Percentiles rank a stretch among this genome's conserved stretches.
phyloP scores from a whole-genome alignment of 2,797 vertebrate species.

The Leptoclinus maculatus region DNA sequence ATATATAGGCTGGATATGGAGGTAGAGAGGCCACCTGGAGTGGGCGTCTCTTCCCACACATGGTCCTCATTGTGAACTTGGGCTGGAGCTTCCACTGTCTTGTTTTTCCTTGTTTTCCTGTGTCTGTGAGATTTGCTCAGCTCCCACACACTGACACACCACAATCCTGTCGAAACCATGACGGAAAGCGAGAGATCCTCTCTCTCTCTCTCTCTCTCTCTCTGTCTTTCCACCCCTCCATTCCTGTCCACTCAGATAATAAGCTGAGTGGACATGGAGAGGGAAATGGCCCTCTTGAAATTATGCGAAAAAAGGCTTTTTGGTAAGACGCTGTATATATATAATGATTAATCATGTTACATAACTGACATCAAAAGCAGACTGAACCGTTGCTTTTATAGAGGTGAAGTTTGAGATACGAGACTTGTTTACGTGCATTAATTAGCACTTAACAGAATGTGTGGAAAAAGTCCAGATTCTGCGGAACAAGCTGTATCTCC shows the following conservation, averaged over 20 bases:
- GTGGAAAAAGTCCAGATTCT: slow-evolving; percentile 45
- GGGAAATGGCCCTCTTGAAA: slow-evolving; percentile 61
- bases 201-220: background rate
- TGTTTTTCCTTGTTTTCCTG: slow-evolving; percentile 65
- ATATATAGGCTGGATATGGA: slow-evolving; percentile 28
- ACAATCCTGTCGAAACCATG: slow-evolving; percentile 56
- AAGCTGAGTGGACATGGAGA: slow-evolving; percentile 47
- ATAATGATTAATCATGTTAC: slow-evolving; percentile 42
- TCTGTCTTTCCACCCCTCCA: slow-evolving; percentile 6
- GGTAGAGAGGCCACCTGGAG: slow-evolving; percentile 61
- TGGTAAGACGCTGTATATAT: slow-evolving; percentile 13
- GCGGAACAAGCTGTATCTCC: slow-evolving; percentile 23
- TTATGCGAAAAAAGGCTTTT: slow-evolving; percentile 50
- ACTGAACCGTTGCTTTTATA: slow-evolving; percentile 29
- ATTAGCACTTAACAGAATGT: slow-evolving; percentile 59
- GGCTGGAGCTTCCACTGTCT: slow-evolving; percentile 60
- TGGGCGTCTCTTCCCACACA: slow-evolving; percentile 76
- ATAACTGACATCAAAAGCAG: slow-evolving; percentile 44
- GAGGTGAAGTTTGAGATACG: slow-evolving; percentile 41
- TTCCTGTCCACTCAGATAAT: slow-evolving; percentile 36
- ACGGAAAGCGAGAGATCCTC: slow-evolving; percentile 37
- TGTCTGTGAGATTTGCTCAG: slow-evolving; percentile 61
- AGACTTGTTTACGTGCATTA: slow-evolving; percentile 48
- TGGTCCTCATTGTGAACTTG: slow-evolving; percentile 61
- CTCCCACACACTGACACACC: slow-evolving; percentile 64